Evolutionary conservation across 2,113 vertebrate species (phyloP), one percentile per base, ranked within the genome.

Genomic region (Notothenia coriiceps): DNA sequence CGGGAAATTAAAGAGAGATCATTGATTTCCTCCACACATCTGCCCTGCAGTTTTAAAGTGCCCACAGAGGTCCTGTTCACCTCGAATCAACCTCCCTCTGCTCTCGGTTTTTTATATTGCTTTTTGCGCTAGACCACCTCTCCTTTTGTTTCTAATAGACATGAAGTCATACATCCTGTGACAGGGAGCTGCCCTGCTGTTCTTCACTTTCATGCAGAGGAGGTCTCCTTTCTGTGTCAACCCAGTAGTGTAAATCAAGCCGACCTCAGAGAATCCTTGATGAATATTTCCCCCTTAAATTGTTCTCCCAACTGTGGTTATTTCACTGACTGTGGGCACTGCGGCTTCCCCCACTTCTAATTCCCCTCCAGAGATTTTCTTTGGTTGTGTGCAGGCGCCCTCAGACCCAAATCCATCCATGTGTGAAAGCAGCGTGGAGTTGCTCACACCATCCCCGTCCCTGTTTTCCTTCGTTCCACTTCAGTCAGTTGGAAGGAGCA

Each of bases 101-200:
- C 65, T 78, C 54, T 80, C 11, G 0, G 80, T 77, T 77, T 70
- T 81, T 77, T 65, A 43, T 70, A 63, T 79, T 13, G 20, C 52
- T 55, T 61, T 86, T 80, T 57, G 20, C 25, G 47, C 52, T 18
- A 13, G 52, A 75, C 64, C 76, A 63, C 72, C 60, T 73, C 63
- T 51, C 54, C 56, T 78, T 77, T 84, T 80, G 64, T 86, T 78
- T 46, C 62, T 46, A 35, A 73, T 18, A 85, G 75, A 83, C 72
- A 73, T 88, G 66, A 87, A 61, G 82, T 74, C 79, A 93, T 85
- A 62, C 49, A 90, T 90, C 73, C 68, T 46, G 61, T 70, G 57
- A 71, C 43, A 20, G 40, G 10, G 57, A 66, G 79, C 46, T 75
- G 50, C 63, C 52, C 59, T 12, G 57, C 56, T 52, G 55, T 63